phyloP scores from a whole-genome alignment of 2,888 invertebrate species.

The Xiphydria camelus region DNA sequence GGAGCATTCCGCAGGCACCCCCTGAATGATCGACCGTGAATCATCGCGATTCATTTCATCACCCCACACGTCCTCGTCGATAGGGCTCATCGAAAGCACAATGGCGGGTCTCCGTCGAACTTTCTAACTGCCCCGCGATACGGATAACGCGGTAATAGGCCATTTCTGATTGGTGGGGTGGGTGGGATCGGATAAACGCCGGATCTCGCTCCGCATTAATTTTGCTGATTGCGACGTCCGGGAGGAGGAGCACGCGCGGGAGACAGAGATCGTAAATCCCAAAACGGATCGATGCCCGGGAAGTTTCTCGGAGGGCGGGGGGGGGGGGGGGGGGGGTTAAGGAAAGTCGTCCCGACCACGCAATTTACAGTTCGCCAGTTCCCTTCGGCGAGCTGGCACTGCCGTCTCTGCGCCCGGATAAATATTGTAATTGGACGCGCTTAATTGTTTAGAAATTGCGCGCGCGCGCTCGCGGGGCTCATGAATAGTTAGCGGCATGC shows the following conservation, averaged over 20 bases:
- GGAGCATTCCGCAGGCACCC: not conserved
- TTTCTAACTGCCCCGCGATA: slow-evolving; percentile 10
- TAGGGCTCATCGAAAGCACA: slow-evolving; percentile 7
- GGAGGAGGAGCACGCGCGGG: too few relatives aligned
- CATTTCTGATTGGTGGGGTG: not conserved
- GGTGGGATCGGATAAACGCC: slow-evolving; percentile 7
- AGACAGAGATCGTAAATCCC: too few relatives aligned
- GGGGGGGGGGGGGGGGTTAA: too few relatives aligned
- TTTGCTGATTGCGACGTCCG: too few relatives aligned
- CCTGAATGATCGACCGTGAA: slow-evolving; percentile 2
- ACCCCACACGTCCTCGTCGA: slow-evolving; percentile 4
- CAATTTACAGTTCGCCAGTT: not conserved
- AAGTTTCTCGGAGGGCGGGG: too few relatives aligned
- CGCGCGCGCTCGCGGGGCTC: slow-evolving; percentile 27
- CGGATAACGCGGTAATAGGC: not conserved
- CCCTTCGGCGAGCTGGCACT: slow-evolving; percentile 25
- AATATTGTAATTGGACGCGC: slow-evolving; percentile 20
- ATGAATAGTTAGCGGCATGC: slow-evolving; percentile 40
- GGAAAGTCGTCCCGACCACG: too few relatives aligned
- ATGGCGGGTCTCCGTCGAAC: slow-evolving; percentile 3
- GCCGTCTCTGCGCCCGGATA: slow-evolving; percentile 21
- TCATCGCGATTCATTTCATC: slow-evolving; percentile 1
- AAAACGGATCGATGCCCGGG: too few relatives aligned
- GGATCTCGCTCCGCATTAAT: too few relatives aligned
- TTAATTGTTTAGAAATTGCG: slow-evolving; percentile 46